Evolutionary conservation across 2,888 invertebrate species (phyloP).

Genomic region (Phengaris arion): DNA sequence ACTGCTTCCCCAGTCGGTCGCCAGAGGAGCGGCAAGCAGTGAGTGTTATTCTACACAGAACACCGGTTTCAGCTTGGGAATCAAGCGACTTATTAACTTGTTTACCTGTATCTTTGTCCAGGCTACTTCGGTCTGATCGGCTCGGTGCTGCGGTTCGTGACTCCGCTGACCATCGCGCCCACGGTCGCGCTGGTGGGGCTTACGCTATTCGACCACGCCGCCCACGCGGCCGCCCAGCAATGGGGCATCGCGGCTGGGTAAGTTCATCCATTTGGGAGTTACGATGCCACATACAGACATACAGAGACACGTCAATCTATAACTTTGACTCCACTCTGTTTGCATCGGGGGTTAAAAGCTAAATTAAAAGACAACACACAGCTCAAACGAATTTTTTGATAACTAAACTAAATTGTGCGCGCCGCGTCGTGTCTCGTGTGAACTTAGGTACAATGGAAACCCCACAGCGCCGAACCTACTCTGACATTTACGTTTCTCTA

Average conservation of each 20-base stretch:
- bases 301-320: no score
- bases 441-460: not conserved
- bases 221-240: slow-evolving; percentile 88
- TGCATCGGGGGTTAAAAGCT: no score
- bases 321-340: no score
- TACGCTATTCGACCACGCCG: slow-evolving; percentile 89
- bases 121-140: slow-evolving; percentile 87
- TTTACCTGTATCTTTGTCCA: slow-evolving; percentile 35
- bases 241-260: slow-evolving; percentile 92
- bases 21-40: not conserved
- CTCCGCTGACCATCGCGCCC: slow-evolving; percentile 90
- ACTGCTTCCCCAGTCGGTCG: not conserved
- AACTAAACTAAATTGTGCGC: no score
- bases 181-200: slow-evolving; percentile 91
- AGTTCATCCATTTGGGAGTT: slow-evolving; percentile 45
- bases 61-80: no score
- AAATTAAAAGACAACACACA: no score
- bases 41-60: no score
- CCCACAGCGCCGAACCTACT: not conserved
- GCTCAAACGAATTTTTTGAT: no score
- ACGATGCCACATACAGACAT: no score
- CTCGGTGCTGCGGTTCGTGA: slow-evolving; percentile 85
- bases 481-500: not conserved
- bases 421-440: no score
- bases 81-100: no score